Evolutionary conservation across 2,797 vertebrate species (phyloP), one percentile per base, ranked within the genome.

Genomic region (Octomys mimax): DNA sequence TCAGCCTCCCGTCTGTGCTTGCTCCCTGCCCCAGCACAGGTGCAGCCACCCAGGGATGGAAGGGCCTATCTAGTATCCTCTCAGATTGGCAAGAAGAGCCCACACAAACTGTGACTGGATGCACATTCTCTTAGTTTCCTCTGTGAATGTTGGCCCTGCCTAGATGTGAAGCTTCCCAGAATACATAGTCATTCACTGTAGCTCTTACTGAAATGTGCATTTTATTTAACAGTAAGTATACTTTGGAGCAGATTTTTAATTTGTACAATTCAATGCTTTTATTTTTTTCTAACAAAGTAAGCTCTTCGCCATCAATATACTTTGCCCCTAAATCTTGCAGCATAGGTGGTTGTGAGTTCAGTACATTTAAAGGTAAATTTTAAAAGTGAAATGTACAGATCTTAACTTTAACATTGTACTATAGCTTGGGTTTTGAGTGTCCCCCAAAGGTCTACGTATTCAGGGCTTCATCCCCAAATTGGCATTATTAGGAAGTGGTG

Each of bases 221-320:
- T 97, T 95, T 97, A 77, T 96, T 97, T 97, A 94, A 98, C 97
- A 49, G 96, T 98, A 96, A 98, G 97, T 97, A 96, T 54, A 87
- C 94, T 98, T 97, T 96, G 97, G 97, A 98, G 98, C 94, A 94
- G 12, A 52, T 97, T 96, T 93, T 97, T 92, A 95, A 97, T 97
- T 97, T 97, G 98, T 98, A 97, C 95, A 89, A 9, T 95, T 93
- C 91, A 93, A 97, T 98, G 68, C 96, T 98, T 52, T 98, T 98
- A 98, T 95, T 97, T 96, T 21, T 21, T 97, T 98, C 49, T 49
- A 49, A 49, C 49, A 49, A 49, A 49, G 11, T 49, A 49, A 49
- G 11, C 49, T 49, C 49, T 42, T 49, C 9, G 57, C 39, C 18
- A n/a, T 39, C 42, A 36, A 42, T 22, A 39, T 33, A 19, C 26